Conservation (phyloP, 37 sponge, comb jelly and placozoan genomes). For the Chondrosia reniformis region DNA sequence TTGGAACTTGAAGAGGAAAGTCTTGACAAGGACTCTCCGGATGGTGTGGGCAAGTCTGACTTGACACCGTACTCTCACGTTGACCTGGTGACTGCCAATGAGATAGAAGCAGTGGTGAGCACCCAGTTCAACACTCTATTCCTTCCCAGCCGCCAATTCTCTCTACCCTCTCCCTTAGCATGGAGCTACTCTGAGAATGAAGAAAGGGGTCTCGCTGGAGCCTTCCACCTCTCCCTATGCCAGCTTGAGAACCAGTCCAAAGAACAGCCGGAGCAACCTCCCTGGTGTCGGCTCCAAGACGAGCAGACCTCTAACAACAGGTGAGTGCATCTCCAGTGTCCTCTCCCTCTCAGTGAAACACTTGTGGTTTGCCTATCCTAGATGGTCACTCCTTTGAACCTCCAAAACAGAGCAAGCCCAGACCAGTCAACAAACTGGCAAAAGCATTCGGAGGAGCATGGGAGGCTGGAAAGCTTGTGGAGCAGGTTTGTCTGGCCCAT, state of each 20-base stretch:
- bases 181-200: no score
- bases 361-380: neutral
- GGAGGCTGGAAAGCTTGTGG: conserved; percentile 61
- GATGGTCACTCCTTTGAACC: neutral
- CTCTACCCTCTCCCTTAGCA: neutral
- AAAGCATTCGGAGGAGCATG: conserved; percentile 59
- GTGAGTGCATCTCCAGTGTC: no score
- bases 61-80: neutral
- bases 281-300: neutral
- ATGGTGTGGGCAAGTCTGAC: neutral
- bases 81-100: neutral
- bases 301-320: no score
- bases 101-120: conserved; percentile 16
- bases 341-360: neutral
- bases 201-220: no score
- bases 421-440: conserved; percentile 24
- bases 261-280: neutral
- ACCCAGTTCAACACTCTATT: neutral
- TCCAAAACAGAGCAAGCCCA: neutral
- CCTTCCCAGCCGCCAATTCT: neutral
- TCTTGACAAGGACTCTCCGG: conserved; percentile 5
- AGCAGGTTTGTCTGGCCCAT: conserved; percentile 35
- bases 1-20: conserved; percentile 64
- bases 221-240: no score
- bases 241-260: neutral